Evolutionary conservation across 2,888 invertebrate species (phyloP), one percentile per base, ranked within the genome.

Genomic region (Trissolcus japonicus): DNA sequence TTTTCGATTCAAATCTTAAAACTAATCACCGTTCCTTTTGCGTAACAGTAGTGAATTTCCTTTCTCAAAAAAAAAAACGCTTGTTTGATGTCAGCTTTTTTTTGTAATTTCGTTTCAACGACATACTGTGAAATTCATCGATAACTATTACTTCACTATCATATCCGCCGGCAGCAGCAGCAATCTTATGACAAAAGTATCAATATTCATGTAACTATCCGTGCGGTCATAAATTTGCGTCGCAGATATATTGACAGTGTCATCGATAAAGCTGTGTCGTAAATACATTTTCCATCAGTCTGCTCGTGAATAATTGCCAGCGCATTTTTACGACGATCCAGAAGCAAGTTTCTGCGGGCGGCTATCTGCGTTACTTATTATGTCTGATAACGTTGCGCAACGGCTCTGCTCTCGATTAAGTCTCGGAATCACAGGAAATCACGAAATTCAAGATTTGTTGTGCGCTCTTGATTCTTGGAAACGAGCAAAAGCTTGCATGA

Each of bases 311-410:
- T 69, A 76, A 76, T 60, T 65, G 56, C 61, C 41, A 43, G 17
- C 50, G 19, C 29, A 66, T 46, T 71, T 66, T 71, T 71, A 51
- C 16, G 25, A 9, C 21, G 16, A 17, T 25, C 69, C 55, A 59
- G 54, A 56, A 19, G 63, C 59, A 19, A 54, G 67, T 50, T 54
- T 60, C 14, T 46, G 59, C 54, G 16, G 60, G 40, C n/a, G 9
- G 16, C 67, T 76, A 76, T 76, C 72, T 54, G 46, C 29, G 46
- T 35, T 54, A 71, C 76, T 76, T 54, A 62, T 76, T 72, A 76
- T 55, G 63, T 35, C 25, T 43, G 66, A 60, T 62, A 59, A 43
- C 35, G 50, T 69, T 78, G 65, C 65, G 69, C 69, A 73, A 73
- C 50, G n/a, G 50, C 51, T 13, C 65, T 74, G 66, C 54, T 66